phyloP scores from a whole-genome alignment of 2,888 invertebrate genomes.

The Acronicta aceris region DNA sequence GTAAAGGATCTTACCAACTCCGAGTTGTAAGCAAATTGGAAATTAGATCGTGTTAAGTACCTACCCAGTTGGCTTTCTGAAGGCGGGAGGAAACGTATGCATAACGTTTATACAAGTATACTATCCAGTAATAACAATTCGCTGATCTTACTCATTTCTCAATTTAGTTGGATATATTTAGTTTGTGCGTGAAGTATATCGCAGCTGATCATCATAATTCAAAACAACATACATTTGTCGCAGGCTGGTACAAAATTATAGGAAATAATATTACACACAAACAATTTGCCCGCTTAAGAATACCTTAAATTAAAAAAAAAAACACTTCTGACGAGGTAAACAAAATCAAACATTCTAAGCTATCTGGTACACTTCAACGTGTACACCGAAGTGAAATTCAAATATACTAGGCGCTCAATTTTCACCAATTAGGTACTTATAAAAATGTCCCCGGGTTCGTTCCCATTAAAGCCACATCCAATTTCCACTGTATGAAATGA shows the following conservation, averaged over 20 bases:
- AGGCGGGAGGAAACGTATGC: slow-evolving; percentile 15
- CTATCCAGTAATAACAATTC: slow-evolving; percentile 36
- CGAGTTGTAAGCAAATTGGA: slow-evolving; percentile 54
- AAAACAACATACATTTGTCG: slow-evolving; percentile 19
- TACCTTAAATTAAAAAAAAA: not conserved
- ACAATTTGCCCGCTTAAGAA: not conserved
- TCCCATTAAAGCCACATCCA: slow-evolving; percentile 76
- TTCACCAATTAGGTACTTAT: slow-evolving; percentile 61
- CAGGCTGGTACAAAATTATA: not conserved
- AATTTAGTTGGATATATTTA: slow-evolving; percentile 48
- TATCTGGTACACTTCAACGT: too few relatives aligned
- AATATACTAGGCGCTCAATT: slow-evolving; percentile 45
- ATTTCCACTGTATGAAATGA: slow-evolving; percentile 80
- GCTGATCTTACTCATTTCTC: slow-evolving; percentile 50
- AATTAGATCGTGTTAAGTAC: slow-evolving; percentile 54
- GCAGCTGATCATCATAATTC: slow-evolving; percentile 52
- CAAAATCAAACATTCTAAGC: too few relatives aligned
- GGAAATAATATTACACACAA: not conserved
- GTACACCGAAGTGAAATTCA: slow-evolving; percentile 33
- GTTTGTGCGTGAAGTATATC: slow-evolving; percentile 39
- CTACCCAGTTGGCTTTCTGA: slow-evolving; percentile 41
- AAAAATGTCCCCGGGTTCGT: slow-evolving; percentile 65
- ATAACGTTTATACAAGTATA: slow-evolving; percentile 20
- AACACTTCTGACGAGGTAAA: too few relatives aligned
- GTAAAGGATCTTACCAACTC: slow-evolving; percentile 50